Conservation (phyloP, 1,140 invertebrate species). For the Drosophila tsacasi region DNA sequence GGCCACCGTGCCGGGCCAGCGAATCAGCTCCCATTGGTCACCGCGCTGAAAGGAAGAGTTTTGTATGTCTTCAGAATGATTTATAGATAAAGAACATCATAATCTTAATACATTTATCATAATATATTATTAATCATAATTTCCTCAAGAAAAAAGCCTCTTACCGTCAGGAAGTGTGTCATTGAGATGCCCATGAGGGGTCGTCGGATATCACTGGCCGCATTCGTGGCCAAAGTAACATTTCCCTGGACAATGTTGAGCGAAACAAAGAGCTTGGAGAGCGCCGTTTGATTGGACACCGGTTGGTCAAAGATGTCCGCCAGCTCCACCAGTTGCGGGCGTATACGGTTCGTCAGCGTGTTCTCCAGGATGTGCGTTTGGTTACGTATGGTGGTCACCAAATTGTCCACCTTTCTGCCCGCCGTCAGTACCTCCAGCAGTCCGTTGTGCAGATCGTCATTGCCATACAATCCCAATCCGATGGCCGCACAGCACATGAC, state of each 20-base stretch:
- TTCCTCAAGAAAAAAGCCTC: not conserved
- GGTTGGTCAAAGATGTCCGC: conserved; percentile 91
- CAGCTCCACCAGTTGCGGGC: conserved; percentile 89
- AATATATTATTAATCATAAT: no score
- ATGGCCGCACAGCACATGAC: conserved; percentile 93
- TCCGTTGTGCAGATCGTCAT: conserved; percentile 96
- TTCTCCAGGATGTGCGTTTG: conserved; percentile 88
- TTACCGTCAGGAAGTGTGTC: conserved; percentile 87
- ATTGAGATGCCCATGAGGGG: conserved; percentile 90
- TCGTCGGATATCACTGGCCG: conserved; percentile 90
- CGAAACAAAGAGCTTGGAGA: conserved; percentile 88
- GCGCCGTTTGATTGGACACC: conserved; percentile 90
- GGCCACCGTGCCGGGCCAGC: conserved; percentile 93
- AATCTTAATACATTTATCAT: no score
- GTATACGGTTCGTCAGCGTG: conserved; percentile 89
- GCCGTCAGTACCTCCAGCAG: conserved; percentile 92
- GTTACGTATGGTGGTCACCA: conserved; percentile 91
- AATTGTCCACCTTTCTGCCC: conserved; percentile 91
- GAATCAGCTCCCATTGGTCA: conserved; percentile 88
- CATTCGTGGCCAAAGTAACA: conserved; percentile 89
- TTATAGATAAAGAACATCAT: no score
- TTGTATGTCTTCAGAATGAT: not conserved
- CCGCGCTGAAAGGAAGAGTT: conserved; percentile 69
- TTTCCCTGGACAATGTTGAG: conserved; percentile 90
- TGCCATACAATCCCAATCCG: conserved; percentile 88